Evolutionary conservation across 2,888 invertebrate genomes (phyloP).

Genomic region (Patella ulyssiponensis): DNA sequence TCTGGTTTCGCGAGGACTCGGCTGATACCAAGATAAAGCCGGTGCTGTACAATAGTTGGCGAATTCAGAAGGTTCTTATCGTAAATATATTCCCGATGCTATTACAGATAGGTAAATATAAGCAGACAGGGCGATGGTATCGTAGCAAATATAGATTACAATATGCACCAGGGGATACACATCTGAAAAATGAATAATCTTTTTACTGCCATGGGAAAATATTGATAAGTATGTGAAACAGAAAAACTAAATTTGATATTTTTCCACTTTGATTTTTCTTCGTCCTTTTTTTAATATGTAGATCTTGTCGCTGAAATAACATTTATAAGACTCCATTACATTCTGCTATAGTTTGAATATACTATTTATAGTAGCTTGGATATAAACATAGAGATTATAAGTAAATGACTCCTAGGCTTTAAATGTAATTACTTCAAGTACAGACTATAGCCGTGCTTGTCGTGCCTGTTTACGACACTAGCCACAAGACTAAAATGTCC

Average conservation of each 20-base stretch:
- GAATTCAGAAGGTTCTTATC: slow-evolving; percentile 11
- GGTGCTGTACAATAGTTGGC: slow-evolving; percentile 1
- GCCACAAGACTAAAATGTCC: too few species aligned
- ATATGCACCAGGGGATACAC: slow-evolving; percentile 11
- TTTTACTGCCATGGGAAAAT: slow-evolving; percentile 11
- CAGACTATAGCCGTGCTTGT: too few species aligned
- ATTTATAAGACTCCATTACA: too few species aligned
- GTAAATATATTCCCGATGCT: slow-evolving; percentile 5
- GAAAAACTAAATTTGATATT: slow-evolving; percentile 11
- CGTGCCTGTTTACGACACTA: too few species aligned
- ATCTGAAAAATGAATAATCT: slow-evolving; percentile 12
- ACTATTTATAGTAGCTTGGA: too few species aligned
- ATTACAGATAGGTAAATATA: slow-evolving; percentile 12
- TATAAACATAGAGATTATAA: too few species aligned
- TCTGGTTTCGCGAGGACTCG: not conserved
- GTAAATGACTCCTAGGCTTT: too few species aligned
- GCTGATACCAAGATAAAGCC: not conserved
- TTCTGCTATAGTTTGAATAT: too few species aligned
- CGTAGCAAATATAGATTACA: slow-evolving; percentile 9
- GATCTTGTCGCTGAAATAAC: too few species aligned
- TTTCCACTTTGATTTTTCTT: slow-evolving; percentile 4
- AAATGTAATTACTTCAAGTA: too few species aligned
- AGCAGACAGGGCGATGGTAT: slow-evolving; percentile 5
- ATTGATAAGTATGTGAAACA: slow-evolving; percentile 9
- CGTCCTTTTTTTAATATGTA: too few species aligned